Percentiles rank a stretch among this genome's conserved stretches.
Conservation (phyloP, 2,797 vertebrate species). For the Bradypus variegatus region DNA sequence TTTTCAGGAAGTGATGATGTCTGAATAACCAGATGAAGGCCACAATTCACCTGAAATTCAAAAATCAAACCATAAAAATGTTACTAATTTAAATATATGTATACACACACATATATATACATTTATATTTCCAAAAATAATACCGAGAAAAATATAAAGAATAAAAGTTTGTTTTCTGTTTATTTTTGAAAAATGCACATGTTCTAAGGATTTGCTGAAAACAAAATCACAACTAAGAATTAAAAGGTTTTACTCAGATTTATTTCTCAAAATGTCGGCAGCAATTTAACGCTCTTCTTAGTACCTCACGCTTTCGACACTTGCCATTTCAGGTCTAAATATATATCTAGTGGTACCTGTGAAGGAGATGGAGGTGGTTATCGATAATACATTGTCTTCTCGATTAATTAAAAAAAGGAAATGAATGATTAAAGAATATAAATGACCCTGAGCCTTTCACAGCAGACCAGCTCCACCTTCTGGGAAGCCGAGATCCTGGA, state of each 20-base stretch:
- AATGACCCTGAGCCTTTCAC: background rate
- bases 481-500: constrained; percentile 19
- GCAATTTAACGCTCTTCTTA: background rate
- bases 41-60: constrained; percentile 74
- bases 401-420: background rate
- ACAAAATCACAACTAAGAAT: constrained; percentile 5
- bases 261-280: constrained; percentile 49
- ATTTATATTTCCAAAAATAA: background rate
- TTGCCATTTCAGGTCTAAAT: background rate
- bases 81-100: constrained; percentile 9
- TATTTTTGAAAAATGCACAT: constrained; percentile 2
- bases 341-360: background rate
- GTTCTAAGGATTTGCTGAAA: constrained; percentile 5
- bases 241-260: constrained; percentile 32
- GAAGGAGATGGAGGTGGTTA: background rate
- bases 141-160: background rate
- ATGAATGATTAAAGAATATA: background rate
- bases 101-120: background rate
- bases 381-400: constrained; percentile 23
- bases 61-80: constrained; percentile 56
- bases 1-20: constrained; percentile 74
- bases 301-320: background rate
- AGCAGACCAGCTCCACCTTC: constrained; percentile 56
- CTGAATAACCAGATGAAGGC: constrained; percentile 80
- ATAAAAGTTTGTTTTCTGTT: background rate